Evolutionary conservation across 1,140 invertebrate genomes (phyloP).

Genomic region (Dryas iulia): DNA sequence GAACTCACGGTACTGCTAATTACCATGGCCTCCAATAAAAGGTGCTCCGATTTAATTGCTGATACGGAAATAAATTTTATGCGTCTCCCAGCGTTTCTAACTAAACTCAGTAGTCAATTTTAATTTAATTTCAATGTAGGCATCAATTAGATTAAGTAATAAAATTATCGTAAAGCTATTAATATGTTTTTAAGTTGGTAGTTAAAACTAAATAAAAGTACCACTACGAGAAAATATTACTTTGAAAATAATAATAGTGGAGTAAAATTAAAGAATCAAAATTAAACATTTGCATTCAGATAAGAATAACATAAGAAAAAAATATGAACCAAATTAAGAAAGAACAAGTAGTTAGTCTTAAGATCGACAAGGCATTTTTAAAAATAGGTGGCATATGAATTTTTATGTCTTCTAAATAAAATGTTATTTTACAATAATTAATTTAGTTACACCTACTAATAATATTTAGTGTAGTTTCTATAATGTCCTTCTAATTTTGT

Average conservation of each 20-base stretch:
- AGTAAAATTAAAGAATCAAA: too few relatives aligned
- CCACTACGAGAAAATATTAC: not conserved
- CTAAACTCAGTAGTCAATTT: conserved; percentile 17
- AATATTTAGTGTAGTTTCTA: too few relatives aligned
- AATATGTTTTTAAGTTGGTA: not conserved
- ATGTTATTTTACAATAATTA: too few relatives aligned
- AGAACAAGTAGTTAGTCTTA: too few relatives aligned
- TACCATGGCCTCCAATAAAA: conserved; percentile 19
- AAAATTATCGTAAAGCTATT: conserved; percentile 4
- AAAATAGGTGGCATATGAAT: too few relatives aligned
- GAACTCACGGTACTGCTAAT: conserved; percentile 24
- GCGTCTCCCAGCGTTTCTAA: conserved; percentile 5
- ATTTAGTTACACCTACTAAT: too few relatives aligned
- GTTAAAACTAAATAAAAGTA: not conserved
- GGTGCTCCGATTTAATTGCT: conserved; percentile 19
- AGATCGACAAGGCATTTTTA: too few relatives aligned
- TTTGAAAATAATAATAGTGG: not conserved
- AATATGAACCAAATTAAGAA: too few relatives aligned
- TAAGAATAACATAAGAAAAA: too few relatives aligned
- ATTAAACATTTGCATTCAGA: too few relatives aligned
- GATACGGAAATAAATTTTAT: conserved; percentile 23
- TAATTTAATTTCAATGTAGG: conserved; percentile 10
- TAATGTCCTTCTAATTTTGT: too few relatives aligned
- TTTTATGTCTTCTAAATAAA: too few relatives aligned
- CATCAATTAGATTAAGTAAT: conserved; percentile 8